Evolutionary conservation across 1,140 invertebrate genomes (phyloP).

Genomic region (Mycetomoellerius zeteki): DNA sequence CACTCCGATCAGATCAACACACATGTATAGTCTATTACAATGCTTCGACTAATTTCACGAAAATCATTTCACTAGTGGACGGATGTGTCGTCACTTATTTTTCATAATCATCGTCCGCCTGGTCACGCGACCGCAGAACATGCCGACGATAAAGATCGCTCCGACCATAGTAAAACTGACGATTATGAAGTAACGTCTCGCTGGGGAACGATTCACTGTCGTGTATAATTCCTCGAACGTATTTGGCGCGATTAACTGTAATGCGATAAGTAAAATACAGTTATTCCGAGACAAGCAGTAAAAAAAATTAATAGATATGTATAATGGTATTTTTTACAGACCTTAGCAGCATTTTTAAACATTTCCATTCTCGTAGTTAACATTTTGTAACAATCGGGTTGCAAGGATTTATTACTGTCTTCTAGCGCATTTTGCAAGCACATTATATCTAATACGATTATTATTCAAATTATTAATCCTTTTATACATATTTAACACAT

Average conservation of each 20-base stretch:
- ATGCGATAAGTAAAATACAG: not conserved
- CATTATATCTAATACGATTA: slow-evolving; percentile 90
- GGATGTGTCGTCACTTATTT: slow-evolving; percentile 88
- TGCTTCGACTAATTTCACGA: slow-evolving; percentile 47
- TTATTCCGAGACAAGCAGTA: not conserved
- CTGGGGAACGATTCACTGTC: slow-evolving; percentile 90
- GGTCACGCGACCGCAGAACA: slow-evolving; percentile 93
- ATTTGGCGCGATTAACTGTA: slow-evolving; percentile 88
- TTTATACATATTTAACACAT: not conserved
- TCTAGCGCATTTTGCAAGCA: slow-evolving; percentile 92
- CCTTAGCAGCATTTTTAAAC: slow-evolving; percentile 95
- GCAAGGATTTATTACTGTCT: slow-evolving; percentile 90
- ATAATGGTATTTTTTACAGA: slow-evolving; percentile 82
- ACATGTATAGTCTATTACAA: slow-evolving; percentile 17
- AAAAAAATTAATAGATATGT: not conserved
- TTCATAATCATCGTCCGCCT: slow-evolving; percentile 91
- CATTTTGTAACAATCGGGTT: slow-evolving; percentile 92
- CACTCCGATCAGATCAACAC: not conserved
- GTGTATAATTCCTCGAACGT: slow-evolving; percentile 91
- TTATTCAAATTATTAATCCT: slow-evolving; percentile 10
- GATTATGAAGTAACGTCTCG: slow-evolving; percentile 93
- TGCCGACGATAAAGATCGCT: slow-evolving; percentile 92
- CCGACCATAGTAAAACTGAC: slow-evolving; percentile 91
- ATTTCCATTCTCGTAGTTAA: slow-evolving; percentile 94
- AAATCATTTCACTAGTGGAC: slow-evolving; percentile 61